Evolutionary conservation across 2,888 invertebrate genomes (phyloP).

Genomic region (Sycophila texana): DNA sequence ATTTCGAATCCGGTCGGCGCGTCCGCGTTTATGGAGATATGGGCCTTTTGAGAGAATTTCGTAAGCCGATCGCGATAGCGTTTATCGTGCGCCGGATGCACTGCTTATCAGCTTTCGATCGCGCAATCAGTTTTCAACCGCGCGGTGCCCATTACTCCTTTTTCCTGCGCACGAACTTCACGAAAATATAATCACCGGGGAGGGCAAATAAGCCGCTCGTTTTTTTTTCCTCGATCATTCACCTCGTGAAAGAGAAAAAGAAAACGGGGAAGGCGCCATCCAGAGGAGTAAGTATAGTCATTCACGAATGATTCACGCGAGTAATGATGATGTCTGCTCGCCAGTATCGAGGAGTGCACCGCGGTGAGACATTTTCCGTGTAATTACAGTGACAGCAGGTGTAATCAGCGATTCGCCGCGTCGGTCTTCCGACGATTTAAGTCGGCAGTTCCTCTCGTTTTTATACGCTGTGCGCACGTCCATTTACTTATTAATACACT

Average conservation of each 20-base stretch:
- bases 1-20: slow-evolving; percentile 9
- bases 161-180: background rate
- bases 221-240: background rate
- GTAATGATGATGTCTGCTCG: background rate
- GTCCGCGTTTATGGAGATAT: background rate
- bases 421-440: background rate
- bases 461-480: background rate
- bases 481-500: too few relatives aligned
- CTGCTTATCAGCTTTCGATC: slow-evolving; percentile 40
- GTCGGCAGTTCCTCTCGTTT: background rate
- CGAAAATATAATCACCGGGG: background rate
- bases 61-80: too few relatives aligned
- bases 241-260: background rate
- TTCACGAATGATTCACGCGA: slow-evolving; percentile 13
- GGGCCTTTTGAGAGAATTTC: too few relatives aligned
- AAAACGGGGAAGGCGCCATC: background rate
- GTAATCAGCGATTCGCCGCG: slow-evolving; percentile 13
- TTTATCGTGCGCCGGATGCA: slow-evolving; percentile 34
- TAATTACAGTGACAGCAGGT: slow-evolving; percentile 15
- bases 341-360: background rate
- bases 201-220: too few relatives aligned
- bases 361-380: background rate
- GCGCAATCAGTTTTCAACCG: slow-evolving; percentile 36
- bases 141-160: background rate
- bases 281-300: background rate